phyloP scores from a whole-genome alignment of 2,888 invertebrate genomes.

The Mythimna ferrago region DNA sequence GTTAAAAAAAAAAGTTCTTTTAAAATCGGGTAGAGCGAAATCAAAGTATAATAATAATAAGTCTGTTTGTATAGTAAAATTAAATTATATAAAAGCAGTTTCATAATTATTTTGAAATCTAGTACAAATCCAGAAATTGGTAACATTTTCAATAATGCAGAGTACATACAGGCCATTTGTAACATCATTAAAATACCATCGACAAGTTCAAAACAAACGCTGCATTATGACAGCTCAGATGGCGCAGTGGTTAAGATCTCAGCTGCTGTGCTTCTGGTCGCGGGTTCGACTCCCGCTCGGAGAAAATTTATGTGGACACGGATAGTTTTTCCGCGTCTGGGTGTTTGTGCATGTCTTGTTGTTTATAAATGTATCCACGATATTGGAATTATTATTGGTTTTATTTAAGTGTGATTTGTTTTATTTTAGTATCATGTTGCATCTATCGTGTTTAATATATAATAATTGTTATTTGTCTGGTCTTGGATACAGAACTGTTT shows the following conservation, averaged over 20 bases:
- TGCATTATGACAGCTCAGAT: constrained; percentile 21
- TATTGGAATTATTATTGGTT: neutral
- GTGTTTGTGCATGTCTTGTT: constrained; percentile 49
- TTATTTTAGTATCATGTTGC: neutral
- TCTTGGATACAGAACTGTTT: too few relatives aligned
- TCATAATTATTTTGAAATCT: too few relatives aligned
- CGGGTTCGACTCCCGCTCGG: constrained; percentile 48
- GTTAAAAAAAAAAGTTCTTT: too few relatives aligned
- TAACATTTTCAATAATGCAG: neutral
- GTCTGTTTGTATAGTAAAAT: too few relatives aligned
- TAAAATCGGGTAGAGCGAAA: too few relatives aligned
- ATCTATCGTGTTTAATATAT: too few relatives aligned
- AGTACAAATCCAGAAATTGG: too few relatives aligned
- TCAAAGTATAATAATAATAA: too few relatives aligned
- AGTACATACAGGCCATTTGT: constrained; percentile 52
- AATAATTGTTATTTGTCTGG: too few relatives aligned
- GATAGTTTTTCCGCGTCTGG: constrained; percentile 23
- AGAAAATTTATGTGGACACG: constrained; percentile 17
- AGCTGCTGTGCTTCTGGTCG: constrained; percentile 35
- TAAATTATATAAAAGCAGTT: too few relatives aligned
- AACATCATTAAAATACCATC: constrained; percentile 43
- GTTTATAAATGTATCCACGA: neutral
- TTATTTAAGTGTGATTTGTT: neutral
- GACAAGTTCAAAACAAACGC: constrained; percentile 26
- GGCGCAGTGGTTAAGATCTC: neutral